Percentiles rank a stretch among this genome's conserved stretches.
Evolutionary conservation across 2,113 vertebrate genomes (phyloP).

Genomic region (Lepus europaeus): DNA sequence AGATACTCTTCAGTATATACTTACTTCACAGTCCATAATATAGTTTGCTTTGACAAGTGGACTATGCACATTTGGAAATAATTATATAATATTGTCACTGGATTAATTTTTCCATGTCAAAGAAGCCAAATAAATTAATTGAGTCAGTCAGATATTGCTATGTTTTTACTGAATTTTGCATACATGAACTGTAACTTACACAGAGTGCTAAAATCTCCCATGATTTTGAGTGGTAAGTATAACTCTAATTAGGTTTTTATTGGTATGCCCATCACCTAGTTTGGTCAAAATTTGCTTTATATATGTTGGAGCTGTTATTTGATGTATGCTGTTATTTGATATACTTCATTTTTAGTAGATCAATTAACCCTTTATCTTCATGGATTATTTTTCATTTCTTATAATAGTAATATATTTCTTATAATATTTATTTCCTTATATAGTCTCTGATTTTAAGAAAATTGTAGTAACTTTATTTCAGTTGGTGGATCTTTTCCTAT

Average conservation of each 20-base stretch:
- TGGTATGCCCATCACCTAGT: not conserved
- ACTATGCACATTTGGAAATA: not conserved
- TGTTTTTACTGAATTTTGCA: not conserved
- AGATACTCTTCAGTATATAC: not conserved
- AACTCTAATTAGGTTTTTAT: not conserved
- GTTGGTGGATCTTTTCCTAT: not conserved
- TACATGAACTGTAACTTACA: not conserved
- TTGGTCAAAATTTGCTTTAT: not conserved
- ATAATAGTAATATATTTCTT: not conserved
- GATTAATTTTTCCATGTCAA: not conserved
- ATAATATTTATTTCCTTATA: not conserved
- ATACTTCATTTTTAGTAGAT: not conserved
- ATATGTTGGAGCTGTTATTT: not conserved
- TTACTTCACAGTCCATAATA: not conserved
- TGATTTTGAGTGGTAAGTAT: not conserved
- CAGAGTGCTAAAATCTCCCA: not conserved
- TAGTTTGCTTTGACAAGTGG: not conserved
- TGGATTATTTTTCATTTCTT: not conserved
- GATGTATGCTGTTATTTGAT: not conserved
- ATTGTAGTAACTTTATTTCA: not conserved
- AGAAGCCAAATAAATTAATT: not conserved
- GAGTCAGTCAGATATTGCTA: not conserved
- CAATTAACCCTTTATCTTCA: not conserved
- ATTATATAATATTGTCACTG: not conserved
- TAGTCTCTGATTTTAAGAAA: constrained; percentile 3